Percentiles rank a stretch among this genome's conserved stretches.
phyloP scores from a whole-genome alignment of 2,113 vertebrate species.

The Sus scrofa region DNA sequence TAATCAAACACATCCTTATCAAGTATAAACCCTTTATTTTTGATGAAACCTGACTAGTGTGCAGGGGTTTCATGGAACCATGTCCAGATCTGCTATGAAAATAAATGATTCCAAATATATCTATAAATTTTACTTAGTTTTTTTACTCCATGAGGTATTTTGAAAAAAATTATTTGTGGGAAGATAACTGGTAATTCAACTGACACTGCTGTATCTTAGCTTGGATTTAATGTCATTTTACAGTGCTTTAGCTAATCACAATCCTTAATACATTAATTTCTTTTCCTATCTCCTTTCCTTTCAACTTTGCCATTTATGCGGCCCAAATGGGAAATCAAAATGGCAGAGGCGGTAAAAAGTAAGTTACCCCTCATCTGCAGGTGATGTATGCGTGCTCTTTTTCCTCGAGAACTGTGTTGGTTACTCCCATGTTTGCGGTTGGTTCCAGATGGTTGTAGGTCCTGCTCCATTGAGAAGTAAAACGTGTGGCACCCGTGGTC shows the following conservation, averaged over 20 bases:
- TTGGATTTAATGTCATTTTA: background rate
- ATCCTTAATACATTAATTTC: background rate
- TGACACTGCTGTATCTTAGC: background rate
- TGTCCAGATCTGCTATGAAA: background rate
- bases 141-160: background rate
- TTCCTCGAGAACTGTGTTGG: background rate
- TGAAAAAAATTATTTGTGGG: constrained; percentile 35
- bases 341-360: too few relatives aligned
- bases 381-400: background rate
- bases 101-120: background rate
- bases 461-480: background rate
- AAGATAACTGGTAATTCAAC: constrained; percentile 13
- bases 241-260: background rate
- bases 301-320: background rate
- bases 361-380: background rate
- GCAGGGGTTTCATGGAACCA: background rate
- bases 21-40: constrained; percentile 16
- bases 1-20: background rate
- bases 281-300: background rate
- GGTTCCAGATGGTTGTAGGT: background rate
- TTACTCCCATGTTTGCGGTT: background rate
- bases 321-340: background rate
- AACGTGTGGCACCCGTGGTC: background rate
- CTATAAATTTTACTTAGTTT: background rate
- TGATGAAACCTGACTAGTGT: background rate